phyloP scores from a whole-genome alignment of 2,888 invertebrate genomes.

The Gordius sp. region DNA sequence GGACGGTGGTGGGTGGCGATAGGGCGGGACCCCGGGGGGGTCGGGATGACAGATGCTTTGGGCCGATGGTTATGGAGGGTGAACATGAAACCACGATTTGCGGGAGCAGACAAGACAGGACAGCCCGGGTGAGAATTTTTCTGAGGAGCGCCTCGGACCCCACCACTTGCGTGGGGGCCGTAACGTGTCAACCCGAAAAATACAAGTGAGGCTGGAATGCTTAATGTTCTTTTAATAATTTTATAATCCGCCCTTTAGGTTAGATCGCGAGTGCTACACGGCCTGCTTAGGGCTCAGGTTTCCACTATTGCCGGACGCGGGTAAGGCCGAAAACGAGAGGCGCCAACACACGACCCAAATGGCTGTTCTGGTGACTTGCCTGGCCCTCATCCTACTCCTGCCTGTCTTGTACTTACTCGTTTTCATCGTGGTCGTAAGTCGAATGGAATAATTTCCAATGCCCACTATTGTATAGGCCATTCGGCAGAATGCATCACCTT shows the following conservation, averaged over 20 bases:
- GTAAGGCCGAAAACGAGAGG: not conserved
- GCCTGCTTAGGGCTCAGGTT: not conserved
- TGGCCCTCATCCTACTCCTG: not conserved
- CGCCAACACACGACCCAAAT: not conserved
- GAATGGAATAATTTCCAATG: not conserved
- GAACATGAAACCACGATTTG: too few relatives aligned
- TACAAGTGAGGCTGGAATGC: too few relatives aligned
- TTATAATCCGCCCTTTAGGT: too few relatives aligned
- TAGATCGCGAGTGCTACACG: not conserved
- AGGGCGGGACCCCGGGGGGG: too few relatives aligned
- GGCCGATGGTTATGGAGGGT: too few relatives aligned
- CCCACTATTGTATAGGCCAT: too few relatives aligned
- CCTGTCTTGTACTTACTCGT: not conserved
- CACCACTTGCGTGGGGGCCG: not conserved
- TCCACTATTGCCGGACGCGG: not conserved
- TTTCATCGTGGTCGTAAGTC: constrained; percentile 6
- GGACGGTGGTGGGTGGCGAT: too few relatives aligned
- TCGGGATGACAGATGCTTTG: too few relatives aligned
- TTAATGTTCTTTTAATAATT: too few relatives aligned
- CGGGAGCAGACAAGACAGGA: too few relatives aligned
- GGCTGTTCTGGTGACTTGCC: not conserved
- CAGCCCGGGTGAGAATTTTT: not conserved
- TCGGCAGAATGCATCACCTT: too few relatives aligned
- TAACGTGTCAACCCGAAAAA: constrained; percentile 4
- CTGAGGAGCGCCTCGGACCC: not conserved